phyloP scores from a whole-genome alignment of 2,888 invertebrate genomes.

The Cheilosia variabilis region DNA sequence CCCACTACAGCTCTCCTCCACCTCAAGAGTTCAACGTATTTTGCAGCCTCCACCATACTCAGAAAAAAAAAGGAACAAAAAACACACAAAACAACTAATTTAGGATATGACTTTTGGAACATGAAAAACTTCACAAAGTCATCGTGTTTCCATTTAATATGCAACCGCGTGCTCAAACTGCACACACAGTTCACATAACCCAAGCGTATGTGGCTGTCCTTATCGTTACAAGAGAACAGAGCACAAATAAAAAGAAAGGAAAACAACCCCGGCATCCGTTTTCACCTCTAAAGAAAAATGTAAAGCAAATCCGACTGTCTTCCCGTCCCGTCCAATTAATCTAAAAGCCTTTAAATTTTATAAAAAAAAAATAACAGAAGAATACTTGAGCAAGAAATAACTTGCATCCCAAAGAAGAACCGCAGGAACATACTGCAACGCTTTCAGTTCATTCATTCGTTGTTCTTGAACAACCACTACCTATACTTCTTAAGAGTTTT shows the following conservation, averaged over 20 bases:
- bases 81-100: constrained; percentile 25
- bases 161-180: constrained; percentile 37
- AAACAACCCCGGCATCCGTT: neutral
- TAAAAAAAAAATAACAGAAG: constrained; percentile 10
- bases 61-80: neutral
- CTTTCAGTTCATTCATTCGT: constrained; percentile 52
- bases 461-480: constrained; percentile 38
- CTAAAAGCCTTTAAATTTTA: constrained; percentile 79
- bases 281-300: neutral
- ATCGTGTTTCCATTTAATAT: constrained; percentile 56
- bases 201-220: neutral
- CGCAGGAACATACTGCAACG: constrained; percentile 59
- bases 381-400: constrained; percentile 24
- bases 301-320: constrained; percentile 52
- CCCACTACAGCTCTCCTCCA: too few species aligned
- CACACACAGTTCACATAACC: constrained; percentile 26
- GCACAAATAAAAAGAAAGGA: neutral
- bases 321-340: constrained; percentile 77
- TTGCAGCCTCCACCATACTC: neutral
- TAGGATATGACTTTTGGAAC: constrained; percentile 49
- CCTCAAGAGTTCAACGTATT: constrained; percentile 15
- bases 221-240: neutral
- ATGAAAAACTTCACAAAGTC: constrained; percentile 52
- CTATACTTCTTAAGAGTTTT: neutral
- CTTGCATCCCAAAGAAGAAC: constrained; percentile 26